phyloP scores from a whole-genome alignment of 2,113 vertebrate genomes.

The Phalacrocorax pelagicus region DNA sequence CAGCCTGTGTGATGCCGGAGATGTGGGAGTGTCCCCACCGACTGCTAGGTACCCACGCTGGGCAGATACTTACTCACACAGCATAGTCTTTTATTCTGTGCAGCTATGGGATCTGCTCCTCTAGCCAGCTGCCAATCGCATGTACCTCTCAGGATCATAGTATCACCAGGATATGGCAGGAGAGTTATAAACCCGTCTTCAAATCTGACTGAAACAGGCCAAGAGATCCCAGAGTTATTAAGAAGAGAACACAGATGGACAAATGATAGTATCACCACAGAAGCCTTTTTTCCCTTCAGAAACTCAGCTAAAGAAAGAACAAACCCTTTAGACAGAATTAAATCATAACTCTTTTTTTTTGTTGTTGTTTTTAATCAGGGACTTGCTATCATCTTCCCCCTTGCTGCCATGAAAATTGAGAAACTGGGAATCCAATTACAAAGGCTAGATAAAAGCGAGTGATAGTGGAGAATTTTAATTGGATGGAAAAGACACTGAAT shows the following conservation, averaged over 20 bases:
- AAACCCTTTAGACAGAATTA: conserved; percentile 58
- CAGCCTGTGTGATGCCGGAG: neutral
- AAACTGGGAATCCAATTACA: conserved; percentile 78
- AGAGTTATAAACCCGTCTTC: neutral
- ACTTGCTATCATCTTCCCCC: conserved; percentile 29
- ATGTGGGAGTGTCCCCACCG: neutral
- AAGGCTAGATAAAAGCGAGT: conserved; percentile 69
- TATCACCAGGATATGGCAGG: neutral
- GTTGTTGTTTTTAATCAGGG: neutral
- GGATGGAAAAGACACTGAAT: conserved; percentile 45
- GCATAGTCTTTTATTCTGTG: neutral
- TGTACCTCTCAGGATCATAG: neutral
- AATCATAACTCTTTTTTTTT: conserved; percentile 62
- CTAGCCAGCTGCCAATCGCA: neutral
- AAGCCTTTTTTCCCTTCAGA: neutral
- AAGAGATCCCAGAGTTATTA: neutral
- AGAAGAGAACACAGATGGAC: neutral
- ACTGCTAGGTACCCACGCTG: rapidly evolving
- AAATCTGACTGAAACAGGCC: neutral
- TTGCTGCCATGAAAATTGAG: conserved; percentile 72
- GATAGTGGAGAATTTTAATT: conserved; percentile 77
- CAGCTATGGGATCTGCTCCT: neutral
- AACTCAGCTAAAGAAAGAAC: neutral
- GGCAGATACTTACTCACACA: neutral
- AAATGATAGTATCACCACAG: neutral